Base-by-base conservation (phyloP, 2,888 invertebrate genomes). In the Clitarchus hookeri region DNA sequence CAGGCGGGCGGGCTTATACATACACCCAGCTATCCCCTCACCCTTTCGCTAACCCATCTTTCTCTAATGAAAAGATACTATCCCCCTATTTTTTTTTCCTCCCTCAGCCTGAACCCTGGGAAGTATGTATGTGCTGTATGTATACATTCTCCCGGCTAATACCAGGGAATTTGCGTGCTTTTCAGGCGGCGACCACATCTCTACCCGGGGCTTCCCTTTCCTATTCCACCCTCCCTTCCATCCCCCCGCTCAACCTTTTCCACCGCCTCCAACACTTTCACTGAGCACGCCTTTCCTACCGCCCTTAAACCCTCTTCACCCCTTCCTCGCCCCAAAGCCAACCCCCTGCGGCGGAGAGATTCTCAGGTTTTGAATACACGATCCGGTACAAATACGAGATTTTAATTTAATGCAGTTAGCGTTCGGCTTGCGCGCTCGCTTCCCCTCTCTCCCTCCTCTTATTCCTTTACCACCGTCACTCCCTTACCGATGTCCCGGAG, bases 131-230 rank as follows among this genome's bases (percentile, higher is more conserved):
- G 82, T 82, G 44, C 27, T 82, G 27, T 65, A 19, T 65, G 65
- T 65, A 65, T 44, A 82, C 82, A n/a, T 82, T 82, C 44, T 36
- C 27, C 36, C 44, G 44, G 36, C 82, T 82, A 82, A 82, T 82
- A n/a, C 82, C 82, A 44, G 82, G 82, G 44, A 82, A 82, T 82
- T 82, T 82, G 82, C 44, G 26, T 82, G 82, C 82, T 82, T 82
- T 82, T 82, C 27, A 44, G 44, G 23, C 44, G 19, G 26, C 27
- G 36, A 16, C 82, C 82, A 13, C 36, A 16, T 82, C 44, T 44
- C 44, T 44, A 44, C 44, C 27, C 82, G 23, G 65, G n/a, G n/a
- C 16, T 65, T 19, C 27, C 82, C 82, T 23, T 44, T 65, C 16
- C 65, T 9, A 65, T 6, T 36, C 82, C 82, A 25, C 82, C 27